Base-by-base conservation (phyloP, 2,113 vertebrate genomes). In the Arizona elegans region DNA sequence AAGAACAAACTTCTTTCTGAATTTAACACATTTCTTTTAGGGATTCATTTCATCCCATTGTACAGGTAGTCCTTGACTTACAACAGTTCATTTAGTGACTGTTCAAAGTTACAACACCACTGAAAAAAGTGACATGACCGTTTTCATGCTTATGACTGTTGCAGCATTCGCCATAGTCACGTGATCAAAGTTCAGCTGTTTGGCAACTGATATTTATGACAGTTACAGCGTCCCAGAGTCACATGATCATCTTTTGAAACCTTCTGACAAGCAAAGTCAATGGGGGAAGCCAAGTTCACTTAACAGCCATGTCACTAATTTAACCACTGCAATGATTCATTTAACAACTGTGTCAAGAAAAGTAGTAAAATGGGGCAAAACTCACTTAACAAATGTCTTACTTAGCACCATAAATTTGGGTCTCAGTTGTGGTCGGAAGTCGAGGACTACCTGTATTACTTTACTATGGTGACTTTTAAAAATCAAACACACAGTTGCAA, bases 381-480 rank as follows among this genome's bases (percentile, higher is more conserved):
- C 62, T n/a, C 62, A 70, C 29, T 70, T n/a, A n/a, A 33, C 65
- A 70, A 70, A 33, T 70, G 13, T 70, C 5, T 70, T 15, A 33
- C 29, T 33, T 33, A 70, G 13, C 13, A 33, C 15, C 29, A 70
- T 70, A 70, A 70, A 70, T 70, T 33, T 70, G 65, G 65, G 65
- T 5, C 65, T 70, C 29, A 70, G 33, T 70, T 70, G 65, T 70
- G 13, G 29, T 17, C 5, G 3, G 29, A 70, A 13, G 65, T 33
- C 0, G 65, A 70, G 65, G 65, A 70, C 12, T 65, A 65, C 62
- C 62, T 70, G 65, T 85, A 94, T 94, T 87, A 38, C 81, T 90
- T 95, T 94, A 92, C 75, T 92, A 53, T 96, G 90, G 87, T 59
- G 85, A 70, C 92, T 92, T n/a, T 89, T 10, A 56, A 88, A 54